Base-by-base conservation (phyloP, 2,113 vertebrate genomes). In the Seriola aureovittata region DNA sequence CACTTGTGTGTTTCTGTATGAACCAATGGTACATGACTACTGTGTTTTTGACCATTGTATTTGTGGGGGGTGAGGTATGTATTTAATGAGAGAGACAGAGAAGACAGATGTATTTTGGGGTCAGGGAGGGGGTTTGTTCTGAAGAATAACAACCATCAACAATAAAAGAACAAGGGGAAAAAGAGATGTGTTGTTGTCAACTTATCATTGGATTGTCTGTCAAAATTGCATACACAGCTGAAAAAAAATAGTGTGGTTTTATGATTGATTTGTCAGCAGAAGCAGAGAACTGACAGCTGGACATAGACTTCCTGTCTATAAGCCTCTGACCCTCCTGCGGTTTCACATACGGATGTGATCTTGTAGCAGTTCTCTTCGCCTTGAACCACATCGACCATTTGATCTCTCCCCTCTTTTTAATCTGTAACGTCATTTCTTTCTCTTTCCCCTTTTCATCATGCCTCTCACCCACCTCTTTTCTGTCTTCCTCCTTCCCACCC, bases 1-100 rank as follows among this genome's bases (percentile, higher is more conserved):
- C 91, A 69, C 74, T 38, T 85, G 86, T 84, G 84, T 89, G 88
- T 94, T 91, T 93, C 85, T 92, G 93, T 94, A 91, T 87, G 86
- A 94, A 88, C 88, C 88, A 80, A 93, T 85, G 81, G 91, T 91
- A 93, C 85, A 90, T 91, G 82, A 92, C 90, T 93, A 91, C 94
- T 94, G 93, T 95, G 93, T 94, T 93, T 93, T 89, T 91, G 88
- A 92, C 82, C 90, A 91, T 93, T 95, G 93, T 95, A 86, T 93
- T 93, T 93, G 93, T 95, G 91, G 84, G 71, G 52, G 88, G 80
- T 60, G 76, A 81, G 85, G 85, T 81, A 78, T 89, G 85, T 91
- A 89, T 84, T 87, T 90, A 89, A 86, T 48, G 50, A 79, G 82
- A 80, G 75, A 57, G 71, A 71, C 16, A 63, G 65, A 82, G 78